Percentiles rank a stretch among this genome's conserved stretches.
phyloP scores from a whole-genome alignment of 2,113 vertebrate species.

The Menura novaehollandiae region DNA sequence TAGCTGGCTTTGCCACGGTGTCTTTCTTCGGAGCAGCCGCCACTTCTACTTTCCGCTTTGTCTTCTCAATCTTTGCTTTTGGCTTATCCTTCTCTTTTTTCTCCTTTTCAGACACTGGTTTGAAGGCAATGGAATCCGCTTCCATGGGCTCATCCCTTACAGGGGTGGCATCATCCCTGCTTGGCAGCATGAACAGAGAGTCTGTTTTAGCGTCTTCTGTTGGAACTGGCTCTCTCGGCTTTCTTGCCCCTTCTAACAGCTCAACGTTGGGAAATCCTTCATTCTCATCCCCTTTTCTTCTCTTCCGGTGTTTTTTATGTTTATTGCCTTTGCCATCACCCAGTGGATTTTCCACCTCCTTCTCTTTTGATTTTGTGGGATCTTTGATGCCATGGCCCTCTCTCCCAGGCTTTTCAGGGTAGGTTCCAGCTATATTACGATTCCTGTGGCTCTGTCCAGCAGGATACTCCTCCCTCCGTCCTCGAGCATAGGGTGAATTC shows the following conservation, averaged over 20 bases:
- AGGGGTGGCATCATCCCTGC: constrained; percentile 89
- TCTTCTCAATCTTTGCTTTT: constrained; percentile 79
- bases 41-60: constrained; percentile 80
- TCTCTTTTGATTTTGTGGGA: constrained; percentile 72
- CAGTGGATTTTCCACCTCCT: constrained; percentile 61
- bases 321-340: constrained; percentile 75
- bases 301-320: constrained; percentile 85
- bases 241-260: constrained; percentile 70
- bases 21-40: constrained; percentile 78
- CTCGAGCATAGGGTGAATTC: constrained; percentile 84
- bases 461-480: constrained; percentile 69
- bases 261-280: constrained; percentile 73
- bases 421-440: constrained; percentile 66
- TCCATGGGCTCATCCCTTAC: constrained; percentile 98
- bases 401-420: constrained; percentile 75
- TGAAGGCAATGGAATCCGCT: constrained; percentile 77
- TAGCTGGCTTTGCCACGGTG: constrained; percentile 65
- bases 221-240: constrained; percentile 64
- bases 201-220: constrained; percentile 77
- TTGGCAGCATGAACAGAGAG: constrained; percentile 68
- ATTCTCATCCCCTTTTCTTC: constrained; percentile 87
- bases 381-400: constrained; percentile 77
- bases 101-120: constrained; percentile 79
- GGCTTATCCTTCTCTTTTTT: constrained; percentile 78
- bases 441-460: constrained; percentile 73